Percentiles rank a stretch among this genome's conserved stretches.
Conservation (phyloP, 2,113 vertebrate species). For the Oncorhynchus clarkii region DNA sequence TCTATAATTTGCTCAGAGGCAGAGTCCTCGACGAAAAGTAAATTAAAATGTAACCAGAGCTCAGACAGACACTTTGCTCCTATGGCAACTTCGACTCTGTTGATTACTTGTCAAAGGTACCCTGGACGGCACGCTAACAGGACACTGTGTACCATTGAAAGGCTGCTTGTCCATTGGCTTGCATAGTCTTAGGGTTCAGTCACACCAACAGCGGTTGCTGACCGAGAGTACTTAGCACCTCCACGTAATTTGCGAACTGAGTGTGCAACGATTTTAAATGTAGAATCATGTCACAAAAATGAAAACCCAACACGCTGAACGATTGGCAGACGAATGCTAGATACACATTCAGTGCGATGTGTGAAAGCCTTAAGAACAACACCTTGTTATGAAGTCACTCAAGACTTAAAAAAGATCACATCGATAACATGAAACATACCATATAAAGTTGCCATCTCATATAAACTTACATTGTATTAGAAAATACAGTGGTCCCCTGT, state of each 20-base stretch:
- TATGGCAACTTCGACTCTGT: constrained; percentile 18
- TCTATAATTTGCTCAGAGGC: constrained; percentile 43
- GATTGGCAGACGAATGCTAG: too few relatives aligned
- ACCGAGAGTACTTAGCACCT: too few relatives aligned
- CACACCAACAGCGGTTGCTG: too few relatives aligned
- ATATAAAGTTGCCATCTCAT: not conserved
- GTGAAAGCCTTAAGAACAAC: too few relatives aligned
- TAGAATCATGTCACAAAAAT: too few relatives aligned
- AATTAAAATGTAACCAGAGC: constrained; percentile 41
- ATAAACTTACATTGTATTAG: too few relatives aligned
- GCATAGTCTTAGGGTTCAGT: not conserved
- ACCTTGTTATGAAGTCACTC: not conserved
- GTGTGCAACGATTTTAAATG: too few relatives aligned
- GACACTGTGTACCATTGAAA: not conserved
- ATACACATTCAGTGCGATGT: too few relatives aligned
- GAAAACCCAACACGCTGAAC: too few relatives aligned
- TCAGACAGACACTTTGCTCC: constrained; percentile 30
- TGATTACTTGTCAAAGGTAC: constrained; percentile 15
- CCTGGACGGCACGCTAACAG: not conserved
- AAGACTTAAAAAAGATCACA: not conserved
- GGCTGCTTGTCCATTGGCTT: not conserved
- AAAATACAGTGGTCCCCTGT: too few relatives aligned
- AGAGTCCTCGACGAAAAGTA: constrained; percentile 29
- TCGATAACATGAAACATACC: not conserved
- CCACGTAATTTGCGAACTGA: too few relatives aligned